A percentile compares a stretch with the other conserved stretches of the same genome.
These are phyloP conservation scores for Meghimatium bilineatum DNA, from an alignment of 2,888 invertebrate species.

Conservation along the genomic window DNA sequence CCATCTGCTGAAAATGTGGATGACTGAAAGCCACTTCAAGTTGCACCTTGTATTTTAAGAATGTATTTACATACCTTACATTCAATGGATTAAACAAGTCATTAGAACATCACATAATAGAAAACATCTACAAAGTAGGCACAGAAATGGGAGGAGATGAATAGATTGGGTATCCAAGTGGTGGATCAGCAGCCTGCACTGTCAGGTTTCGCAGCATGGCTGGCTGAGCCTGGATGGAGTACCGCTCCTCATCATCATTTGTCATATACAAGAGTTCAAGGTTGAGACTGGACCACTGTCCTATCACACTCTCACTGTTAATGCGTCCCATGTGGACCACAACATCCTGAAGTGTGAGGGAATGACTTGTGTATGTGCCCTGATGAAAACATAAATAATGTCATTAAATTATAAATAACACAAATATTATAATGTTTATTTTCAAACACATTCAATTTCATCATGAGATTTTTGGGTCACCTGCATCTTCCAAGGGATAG, in stretches of 20 bases:
- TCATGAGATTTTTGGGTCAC: too few relatives aligned
- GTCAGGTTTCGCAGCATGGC: conserved; percentile 77
- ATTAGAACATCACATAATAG: not conserved
- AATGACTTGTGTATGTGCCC: conserved; percentile 76
- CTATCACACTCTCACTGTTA: conserved; percentile 76
- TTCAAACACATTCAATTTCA: too few relatives aligned
- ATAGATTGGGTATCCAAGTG: conserved; percentile 78
- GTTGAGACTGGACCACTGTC: conserved; percentile 79
- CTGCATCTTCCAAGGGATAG: too few relatives aligned
- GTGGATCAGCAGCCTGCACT: conserved; percentile 78
- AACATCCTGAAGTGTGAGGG: conserved; percentile 74
- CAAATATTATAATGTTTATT: not conserved
- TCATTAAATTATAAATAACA: not conserved
- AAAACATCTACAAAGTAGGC: conserved; percentile 60
- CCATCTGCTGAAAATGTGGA: too few relatives aligned
- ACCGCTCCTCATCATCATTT: conserved; percentile 79
- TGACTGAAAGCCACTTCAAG: too few relatives aligned
- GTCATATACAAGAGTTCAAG: conserved; percentile 79
- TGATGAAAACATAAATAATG: conserved; percentile 49
- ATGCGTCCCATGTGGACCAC: conserved; percentile 74
- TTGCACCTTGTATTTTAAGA: too few relatives aligned
- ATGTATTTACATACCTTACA: too few relatives aligned
- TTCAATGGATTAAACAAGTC: not conserved
- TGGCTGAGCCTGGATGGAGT: conserved; percentile 78
- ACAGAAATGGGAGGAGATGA: conserved; percentile 71